Evolutionary conservation across 2,113 vertebrate genomes (phyloP).

Genomic region (Rhinopomastus cyanomelas): DNA sequence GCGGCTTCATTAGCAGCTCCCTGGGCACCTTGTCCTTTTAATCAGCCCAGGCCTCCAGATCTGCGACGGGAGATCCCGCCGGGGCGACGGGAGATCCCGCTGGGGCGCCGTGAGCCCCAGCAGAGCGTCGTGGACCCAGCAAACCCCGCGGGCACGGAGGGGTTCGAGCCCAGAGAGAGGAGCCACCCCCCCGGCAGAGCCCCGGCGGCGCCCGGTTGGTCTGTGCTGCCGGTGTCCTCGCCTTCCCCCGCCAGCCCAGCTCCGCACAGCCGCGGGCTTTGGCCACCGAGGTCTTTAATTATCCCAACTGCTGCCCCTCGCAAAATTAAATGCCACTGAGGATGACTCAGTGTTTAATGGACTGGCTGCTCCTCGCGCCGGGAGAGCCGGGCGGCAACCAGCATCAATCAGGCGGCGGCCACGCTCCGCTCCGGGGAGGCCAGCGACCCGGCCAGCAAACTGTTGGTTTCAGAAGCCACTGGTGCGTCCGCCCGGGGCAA

Average conservation of each 20-base stretch:
- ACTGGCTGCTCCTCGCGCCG: slow-evolving; percentile 18
- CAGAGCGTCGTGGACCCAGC: neutral
- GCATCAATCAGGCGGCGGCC: neutral
- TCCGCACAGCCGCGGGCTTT: neutral
- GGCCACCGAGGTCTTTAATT: slow-evolving; percentile 58
- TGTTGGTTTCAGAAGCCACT: neutral
- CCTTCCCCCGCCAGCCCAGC: neutral
- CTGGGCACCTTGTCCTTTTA: slow-evolving; percentile 45
- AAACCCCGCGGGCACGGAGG: neutral
- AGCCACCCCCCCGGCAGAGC: neutral
- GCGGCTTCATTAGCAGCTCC: slow-evolving; percentile 51
- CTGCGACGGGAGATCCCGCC: slow-evolving; percentile 44
- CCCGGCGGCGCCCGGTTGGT: neutral
- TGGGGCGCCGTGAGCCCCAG: too few relatives aligned
- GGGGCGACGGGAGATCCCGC: slow-evolving; percentile 40
- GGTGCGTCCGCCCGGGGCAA: neutral
- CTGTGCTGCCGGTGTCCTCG: neutral
- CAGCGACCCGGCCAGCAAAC: neutral
- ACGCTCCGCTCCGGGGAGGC: neutral
- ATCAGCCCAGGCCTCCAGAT: slow-evolving; percentile 37
- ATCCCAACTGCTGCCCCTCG: slow-evolving; percentile 60
- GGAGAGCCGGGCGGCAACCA: slow-evolving; percentile 25
- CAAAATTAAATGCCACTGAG: slow-evolving; percentile 48
- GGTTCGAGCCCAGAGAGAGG: neutral
- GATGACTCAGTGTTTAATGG: slow-evolving; percentile 65